Percentiles rank a stretch among this genome's conserved stretches.
Evolutionary conservation across 2,888 invertebrate genomes (phyloP).

Genomic region (Torymus aiolomorphi): DNA sequence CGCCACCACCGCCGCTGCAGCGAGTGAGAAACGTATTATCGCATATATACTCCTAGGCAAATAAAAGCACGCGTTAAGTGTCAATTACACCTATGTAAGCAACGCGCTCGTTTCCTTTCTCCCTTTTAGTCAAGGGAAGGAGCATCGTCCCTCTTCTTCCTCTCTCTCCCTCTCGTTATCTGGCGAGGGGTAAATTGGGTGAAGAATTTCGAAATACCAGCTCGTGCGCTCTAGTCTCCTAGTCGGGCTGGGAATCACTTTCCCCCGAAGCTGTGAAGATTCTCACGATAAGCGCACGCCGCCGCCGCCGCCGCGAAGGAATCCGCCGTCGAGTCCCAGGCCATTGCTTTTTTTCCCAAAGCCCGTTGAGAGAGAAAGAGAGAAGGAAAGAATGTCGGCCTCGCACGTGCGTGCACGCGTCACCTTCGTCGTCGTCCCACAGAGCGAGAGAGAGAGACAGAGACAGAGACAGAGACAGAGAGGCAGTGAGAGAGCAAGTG

Average conservation of each 20-base stretch:
- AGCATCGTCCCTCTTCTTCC: background rate
- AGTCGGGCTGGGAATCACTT: constrained; percentile 72
- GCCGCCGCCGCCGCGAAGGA: constrained; percentile 10
- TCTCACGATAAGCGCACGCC: constrained; percentile 66
- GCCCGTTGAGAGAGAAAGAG: background rate
- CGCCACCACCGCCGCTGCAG: too few relatives aligned
- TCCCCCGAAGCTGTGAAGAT: constrained; percentile 71
- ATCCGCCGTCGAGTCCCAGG: background rate
- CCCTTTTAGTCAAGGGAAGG: background rate
- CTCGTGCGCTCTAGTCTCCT: constrained; percentile 66
- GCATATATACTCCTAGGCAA: too few relatives aligned
- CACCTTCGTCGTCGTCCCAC: constrained; percentile 15
- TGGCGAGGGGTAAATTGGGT: constrained; percentile 55
- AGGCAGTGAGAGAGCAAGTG: too few relatives aligned
- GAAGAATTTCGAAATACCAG: constrained; percentile 41
- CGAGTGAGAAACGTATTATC: too few relatives aligned
- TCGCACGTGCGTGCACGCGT: background rate
- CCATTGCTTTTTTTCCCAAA: constrained; percentile 3
- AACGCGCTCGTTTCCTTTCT: too few relatives aligned
- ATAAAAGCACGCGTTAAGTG: too few relatives aligned
- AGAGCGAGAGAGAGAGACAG: background rate
- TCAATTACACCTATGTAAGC: too few relatives aligned
- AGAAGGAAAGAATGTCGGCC: background rate
- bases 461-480: too few relatives aligned
- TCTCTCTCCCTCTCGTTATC: background rate